Evolutionary conservation across 2,888 invertebrate species (phyloP).

Genomic region (Subacronicta megacephala): DNA sequence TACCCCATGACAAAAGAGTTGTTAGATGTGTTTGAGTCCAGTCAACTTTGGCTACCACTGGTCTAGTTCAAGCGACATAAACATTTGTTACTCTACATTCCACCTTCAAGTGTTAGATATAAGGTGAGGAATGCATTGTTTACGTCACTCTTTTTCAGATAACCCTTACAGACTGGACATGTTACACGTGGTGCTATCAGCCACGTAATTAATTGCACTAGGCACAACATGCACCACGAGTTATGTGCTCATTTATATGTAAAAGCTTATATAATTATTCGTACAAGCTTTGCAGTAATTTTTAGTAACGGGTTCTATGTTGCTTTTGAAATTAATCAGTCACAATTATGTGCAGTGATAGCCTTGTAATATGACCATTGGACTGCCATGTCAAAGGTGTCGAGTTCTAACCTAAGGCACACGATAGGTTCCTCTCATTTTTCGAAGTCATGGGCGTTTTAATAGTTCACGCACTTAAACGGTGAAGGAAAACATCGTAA

Average conservation of each 20-base stretch:
- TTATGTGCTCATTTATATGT: slow-evolving; percentile 42
- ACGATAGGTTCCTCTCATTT: no score
- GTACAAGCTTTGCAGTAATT: slow-evolving; percentile 23
- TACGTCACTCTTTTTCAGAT: slow-evolving; percentile 41
- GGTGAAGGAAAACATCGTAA: no score
- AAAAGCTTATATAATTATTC: slow-evolving; percentile 19
- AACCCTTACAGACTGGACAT: slow-evolving; percentile 30
- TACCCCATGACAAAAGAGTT: no score
- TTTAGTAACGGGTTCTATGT: slow-evolving; percentile 5
- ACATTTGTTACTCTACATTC: slow-evolving; percentile 14
- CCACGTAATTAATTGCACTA: slow-evolving; percentile 39
- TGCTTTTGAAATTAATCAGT: not conserved
- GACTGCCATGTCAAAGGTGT: no score
- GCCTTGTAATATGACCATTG: no score
- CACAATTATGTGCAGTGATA: no score
- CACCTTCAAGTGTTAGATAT: slow-evolving; percentile 17
- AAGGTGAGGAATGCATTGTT: slow-evolving; percentile 42
- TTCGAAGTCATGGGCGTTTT: no score
- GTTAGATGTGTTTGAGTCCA: no score
- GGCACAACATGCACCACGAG: slow-evolving; percentile 22
- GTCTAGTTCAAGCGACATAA: no score
- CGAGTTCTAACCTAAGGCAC: no score
- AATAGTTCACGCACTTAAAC: no score
- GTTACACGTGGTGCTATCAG: slow-evolving; percentile 36
- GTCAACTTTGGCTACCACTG: no score